Evolutionary conservation across 1,140 invertebrate genomes (phyloP).

Genomic region (Mya arenaria): DNA sequence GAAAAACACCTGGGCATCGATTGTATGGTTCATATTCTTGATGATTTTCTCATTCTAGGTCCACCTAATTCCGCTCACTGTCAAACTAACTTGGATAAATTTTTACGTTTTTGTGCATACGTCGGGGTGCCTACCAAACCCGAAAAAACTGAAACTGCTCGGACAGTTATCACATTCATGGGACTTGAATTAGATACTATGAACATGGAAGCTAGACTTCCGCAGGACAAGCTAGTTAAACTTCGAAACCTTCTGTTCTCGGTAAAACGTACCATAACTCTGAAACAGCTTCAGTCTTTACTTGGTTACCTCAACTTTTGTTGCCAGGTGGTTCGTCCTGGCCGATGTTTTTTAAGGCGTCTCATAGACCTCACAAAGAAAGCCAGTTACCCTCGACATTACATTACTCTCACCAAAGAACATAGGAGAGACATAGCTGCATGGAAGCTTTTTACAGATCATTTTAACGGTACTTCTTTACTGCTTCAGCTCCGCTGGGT

Average conservation of each 20-base stretch:
- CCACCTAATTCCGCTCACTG: background rate
- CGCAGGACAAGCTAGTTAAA: background rate
- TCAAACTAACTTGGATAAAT: background rate
- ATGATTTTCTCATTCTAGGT: conserved; percentile 55
- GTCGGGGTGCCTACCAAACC: conserved; percentile 20
- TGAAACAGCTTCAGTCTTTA: conserved; percentile 33
- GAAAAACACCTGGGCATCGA: conserved; percentile 1
- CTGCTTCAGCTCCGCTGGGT: conserved; percentile 27
- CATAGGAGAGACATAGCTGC: background rate
- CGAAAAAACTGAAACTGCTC: conserved; percentile 1
- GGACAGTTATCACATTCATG: conserved; percentile 1
- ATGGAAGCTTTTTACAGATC: conserved; percentile 26
- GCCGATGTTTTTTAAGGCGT: conserved; percentile 21
- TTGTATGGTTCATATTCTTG: conserved; percentile 46
- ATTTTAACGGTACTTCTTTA: conserved; percentile 46
- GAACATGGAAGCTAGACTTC: conserved; percentile 9
- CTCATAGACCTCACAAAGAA: conserved; percentile 38
- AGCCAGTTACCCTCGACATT: conserved; percentile 36
- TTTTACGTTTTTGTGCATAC: conserved; percentile 36
- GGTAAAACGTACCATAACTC: background rate
- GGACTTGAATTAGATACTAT: conserved; percentile 31
- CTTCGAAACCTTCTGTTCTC: background rate
- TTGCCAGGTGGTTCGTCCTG: conserved; percentile 26
- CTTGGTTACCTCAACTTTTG: conserved; percentile 35
- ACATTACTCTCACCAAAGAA: conserved; percentile 34